These are phyloP conservation scores for Glaucomys volans DNA, from an alignment of 2,113 vertebrate genomes.

Conservation along the genomic window DNA sequence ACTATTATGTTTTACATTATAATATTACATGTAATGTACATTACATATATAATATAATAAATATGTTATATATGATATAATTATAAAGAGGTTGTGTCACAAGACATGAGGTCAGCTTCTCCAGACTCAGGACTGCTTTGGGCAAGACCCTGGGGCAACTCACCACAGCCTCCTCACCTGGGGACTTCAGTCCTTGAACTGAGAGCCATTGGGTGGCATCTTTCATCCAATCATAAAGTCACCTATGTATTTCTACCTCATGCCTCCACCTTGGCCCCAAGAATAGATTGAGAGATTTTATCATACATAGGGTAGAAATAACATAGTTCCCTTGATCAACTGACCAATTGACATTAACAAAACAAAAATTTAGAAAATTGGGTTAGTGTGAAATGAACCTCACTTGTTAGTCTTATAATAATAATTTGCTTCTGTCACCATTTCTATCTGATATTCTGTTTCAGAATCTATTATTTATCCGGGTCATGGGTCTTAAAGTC, in stretches of 20 bases:
- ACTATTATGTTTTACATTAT: no score
- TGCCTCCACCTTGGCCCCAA: neutral
- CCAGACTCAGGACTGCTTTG: neutral
- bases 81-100: no score
- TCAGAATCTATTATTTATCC: neutral
- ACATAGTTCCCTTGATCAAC: neutral
- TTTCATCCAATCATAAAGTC: neutral
- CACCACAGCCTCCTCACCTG: neutral
- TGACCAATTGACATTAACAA: neutral
- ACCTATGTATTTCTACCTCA: neutral
- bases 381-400: neutral
- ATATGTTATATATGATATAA: no score
- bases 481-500: neutral
- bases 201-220: neutral
- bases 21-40: no score
- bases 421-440: neutral
- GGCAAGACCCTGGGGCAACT: neutral
- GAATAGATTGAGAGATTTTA: neutral
- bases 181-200: neutral
- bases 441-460: neutral
- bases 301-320: neutral
- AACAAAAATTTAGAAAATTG: conserved; percentile 27
- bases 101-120: no score
- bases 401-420: neutral
- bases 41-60: no score